phyloP scores from a whole-genome alignment of 2,888 invertebrate genomes.

The Ametastegia equiseti region DNA sequence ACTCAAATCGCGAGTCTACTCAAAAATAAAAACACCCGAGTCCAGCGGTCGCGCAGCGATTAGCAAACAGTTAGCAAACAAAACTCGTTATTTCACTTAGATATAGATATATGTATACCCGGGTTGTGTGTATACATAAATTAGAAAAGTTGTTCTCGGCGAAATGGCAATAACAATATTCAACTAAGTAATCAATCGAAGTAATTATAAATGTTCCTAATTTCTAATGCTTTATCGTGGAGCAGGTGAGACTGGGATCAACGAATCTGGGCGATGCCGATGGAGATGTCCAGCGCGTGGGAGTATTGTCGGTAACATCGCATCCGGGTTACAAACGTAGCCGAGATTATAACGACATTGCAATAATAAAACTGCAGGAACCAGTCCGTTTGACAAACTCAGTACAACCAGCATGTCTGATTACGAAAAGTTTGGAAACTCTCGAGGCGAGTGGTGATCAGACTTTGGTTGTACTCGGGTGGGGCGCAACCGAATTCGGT shows the following conservation, averaged over 20 bases:
- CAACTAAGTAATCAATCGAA: too few species aligned
- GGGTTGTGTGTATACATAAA: not conserved
- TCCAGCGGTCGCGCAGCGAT: not conserved
- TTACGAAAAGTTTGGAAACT: conserved; percentile 61
- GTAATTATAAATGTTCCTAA: not conserved
- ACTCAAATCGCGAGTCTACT: not conserved
- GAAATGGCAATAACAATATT: conserved; percentile 14
- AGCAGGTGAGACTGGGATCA: conserved; percentile 69
- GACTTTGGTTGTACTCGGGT: conserved; percentile 65
- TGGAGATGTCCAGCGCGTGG: conserved; percentile 60
- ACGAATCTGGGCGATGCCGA: conserved; percentile 58
- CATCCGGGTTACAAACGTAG: conserved; percentile 66
- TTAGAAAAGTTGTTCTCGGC: conserved; percentile 24
- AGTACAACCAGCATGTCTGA: conserved; percentile 67
- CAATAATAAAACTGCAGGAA: conserved; percentile 61
- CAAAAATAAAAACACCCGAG: not conserved
- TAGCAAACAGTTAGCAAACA: not conserved
- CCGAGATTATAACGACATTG: conserved; percentile 66
- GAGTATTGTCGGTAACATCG: conserved; percentile 58
- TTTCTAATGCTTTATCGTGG: conserved; percentile 4
- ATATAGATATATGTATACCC: not conserved
- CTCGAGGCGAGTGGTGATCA: conserved; percentile 50
- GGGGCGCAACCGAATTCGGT: conserved; percentile 62
- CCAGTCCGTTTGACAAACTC: conserved; percentile 57
- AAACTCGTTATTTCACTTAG: conserved; percentile 10